phyloP scores from a whole-genome alignment of 2,113 vertebrate genomes.

The Mugil cephalus region DNA sequence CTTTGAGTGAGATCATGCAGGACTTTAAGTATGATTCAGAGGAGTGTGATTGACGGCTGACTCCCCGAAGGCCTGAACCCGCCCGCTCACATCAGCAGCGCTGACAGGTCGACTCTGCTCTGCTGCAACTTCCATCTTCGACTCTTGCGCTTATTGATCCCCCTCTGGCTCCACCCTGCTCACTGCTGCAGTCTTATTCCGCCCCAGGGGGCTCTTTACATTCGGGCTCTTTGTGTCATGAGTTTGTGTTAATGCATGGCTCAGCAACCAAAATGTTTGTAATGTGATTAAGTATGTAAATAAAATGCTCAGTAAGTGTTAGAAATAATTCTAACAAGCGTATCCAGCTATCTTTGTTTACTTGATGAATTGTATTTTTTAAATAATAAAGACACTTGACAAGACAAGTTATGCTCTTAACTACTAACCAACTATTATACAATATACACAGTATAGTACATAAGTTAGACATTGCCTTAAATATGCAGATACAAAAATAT shows the following conservation, averaged over 20 bases:
- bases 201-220: slow-evolving; percentile 42
- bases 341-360: slow-evolving; percentile 19
- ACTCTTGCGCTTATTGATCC: slow-evolving; percentile 56
- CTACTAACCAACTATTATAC: not conserved
- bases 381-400: slow-evolving; percentile 38
- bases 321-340: not conserved
- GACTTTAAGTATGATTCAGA: slow-evolving; percentile 98
- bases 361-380: slow-evolving; percentile 35
- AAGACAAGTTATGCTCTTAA: slow-evolving; percentile 29
- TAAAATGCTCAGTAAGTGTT: slow-evolving; percentile 43
- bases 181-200: slow-evolving; percentile 65
- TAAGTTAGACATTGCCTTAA: slow-evolving; percentile 53
- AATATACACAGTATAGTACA: slow-evolving; percentile 42
- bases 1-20: slow-evolving; percentile 95
- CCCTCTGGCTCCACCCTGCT: slow-evolving; percentile 62
- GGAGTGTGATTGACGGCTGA: slow-evolving; percentile 86
- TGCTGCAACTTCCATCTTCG: slow-evolving; percentile 58
- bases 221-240: slow-evolving; percentile 16
- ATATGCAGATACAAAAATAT: slow-evolving; percentile 57
- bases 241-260: slow-evolving; percentile 31
- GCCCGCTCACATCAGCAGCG: slow-evolving; percentile 20
- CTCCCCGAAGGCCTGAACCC: slow-evolving; percentile 63
- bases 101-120: slow-evolving; percentile 37
- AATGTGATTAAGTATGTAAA: slow-evolving; percentile 13
- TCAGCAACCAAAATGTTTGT: slow-evolving; percentile 9